Evolutionary conservation across 2,797 vertebrate species (phyloP).

Genomic region (Sphenodon punctatus): DNA sequence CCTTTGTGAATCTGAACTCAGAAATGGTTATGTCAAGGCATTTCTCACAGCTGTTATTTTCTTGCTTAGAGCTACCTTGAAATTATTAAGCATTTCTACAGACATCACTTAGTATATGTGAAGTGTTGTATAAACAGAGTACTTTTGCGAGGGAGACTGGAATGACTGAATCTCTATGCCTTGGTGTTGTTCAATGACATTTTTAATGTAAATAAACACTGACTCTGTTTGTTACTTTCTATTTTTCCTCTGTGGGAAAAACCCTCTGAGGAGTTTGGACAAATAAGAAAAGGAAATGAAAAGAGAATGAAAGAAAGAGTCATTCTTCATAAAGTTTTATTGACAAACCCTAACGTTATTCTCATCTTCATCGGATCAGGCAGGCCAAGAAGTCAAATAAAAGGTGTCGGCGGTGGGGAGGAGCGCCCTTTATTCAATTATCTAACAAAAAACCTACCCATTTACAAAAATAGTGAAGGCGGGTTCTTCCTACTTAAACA

Average conservation of each 20-base stretch:
- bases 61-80: neutral
- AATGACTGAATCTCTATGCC: neutral
- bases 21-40: neutral
- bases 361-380: accelerated
- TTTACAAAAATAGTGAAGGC: no score
- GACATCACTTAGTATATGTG: neutral
- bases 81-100: neutral
- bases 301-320: neutral
- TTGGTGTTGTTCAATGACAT: accelerated
- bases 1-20: neutral
- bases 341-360: neutral
- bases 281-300: neutral
- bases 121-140: neutral
- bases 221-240: neutral
- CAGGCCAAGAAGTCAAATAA: neutral
- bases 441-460: no score
- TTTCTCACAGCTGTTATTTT: neutral
- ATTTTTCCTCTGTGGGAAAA: neutral
- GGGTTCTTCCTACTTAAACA: no score
- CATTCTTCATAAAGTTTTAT: neutral
- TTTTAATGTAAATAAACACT: neutral
- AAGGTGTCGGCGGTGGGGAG: no score
- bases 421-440: no score
- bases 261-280: neutral
- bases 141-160: neutral